Percentiles rank a stretch among this genome's conserved stretches.
Conservation (phyloP, 2,113 vertebrate genomes). For the Prinia subflava region DNA sequence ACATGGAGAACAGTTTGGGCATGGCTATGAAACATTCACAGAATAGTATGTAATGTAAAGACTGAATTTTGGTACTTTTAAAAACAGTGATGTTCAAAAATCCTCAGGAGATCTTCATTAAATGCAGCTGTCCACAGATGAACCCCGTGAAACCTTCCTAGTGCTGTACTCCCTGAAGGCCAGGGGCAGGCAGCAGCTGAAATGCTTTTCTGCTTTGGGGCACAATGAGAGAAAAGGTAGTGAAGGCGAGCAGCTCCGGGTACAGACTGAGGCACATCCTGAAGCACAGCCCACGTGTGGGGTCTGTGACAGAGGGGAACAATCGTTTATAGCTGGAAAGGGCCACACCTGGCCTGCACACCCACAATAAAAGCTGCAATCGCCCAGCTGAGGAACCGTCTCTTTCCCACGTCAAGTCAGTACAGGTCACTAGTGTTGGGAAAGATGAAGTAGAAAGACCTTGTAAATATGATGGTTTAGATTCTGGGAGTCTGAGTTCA, state of each 20-base stretch:
- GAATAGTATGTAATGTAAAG: background rate
- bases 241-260: background rate
- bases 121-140: background rate
- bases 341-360: background rate
- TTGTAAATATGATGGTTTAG: too few species aligned
- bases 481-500: too few species aligned
- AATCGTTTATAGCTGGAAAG: background rate
- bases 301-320: background rate
- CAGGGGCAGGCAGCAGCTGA: background rate
- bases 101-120: background rate
- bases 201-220: background rate
- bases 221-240: background rate
- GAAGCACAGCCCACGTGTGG: background rate
- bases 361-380: background rate
- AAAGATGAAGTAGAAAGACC: too few species aligned
- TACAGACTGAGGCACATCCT: rapidly evolving
- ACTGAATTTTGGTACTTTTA: background rate
- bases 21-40: background rate
- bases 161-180: background rate
- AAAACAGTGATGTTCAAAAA: background rate
- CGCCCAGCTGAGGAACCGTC: background rate
- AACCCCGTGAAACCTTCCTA: background rate
- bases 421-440: too few species aligned
- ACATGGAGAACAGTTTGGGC: background rate
- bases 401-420: background rate